Evolutionary conservation across 2,888 invertebrate species (phyloP).

Genomic region (Rhingia rostrata): DNA sequence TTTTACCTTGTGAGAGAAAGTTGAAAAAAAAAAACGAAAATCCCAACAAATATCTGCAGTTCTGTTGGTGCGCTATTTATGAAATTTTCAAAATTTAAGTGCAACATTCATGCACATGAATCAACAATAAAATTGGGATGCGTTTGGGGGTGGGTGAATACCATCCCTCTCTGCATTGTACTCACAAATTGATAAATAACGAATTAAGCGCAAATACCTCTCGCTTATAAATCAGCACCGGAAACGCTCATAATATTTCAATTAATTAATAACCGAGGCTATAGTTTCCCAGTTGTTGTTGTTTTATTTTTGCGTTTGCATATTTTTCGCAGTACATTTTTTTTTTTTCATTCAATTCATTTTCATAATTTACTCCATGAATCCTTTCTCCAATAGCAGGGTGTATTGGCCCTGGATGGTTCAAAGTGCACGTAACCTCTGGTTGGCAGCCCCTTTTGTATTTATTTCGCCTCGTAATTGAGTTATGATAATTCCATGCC

Average conservation of each 20-base stretch:
- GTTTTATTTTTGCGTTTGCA: conserved; percentile 32
- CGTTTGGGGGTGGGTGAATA: too few species aligned
- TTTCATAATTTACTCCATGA: conserved; percentile 60
- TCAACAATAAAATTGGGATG: conserved; percentile 1
- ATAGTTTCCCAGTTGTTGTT: conserved; percentile 17
- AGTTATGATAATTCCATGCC: conserved; percentile 71
- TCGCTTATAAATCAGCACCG: conserved; percentile 65
- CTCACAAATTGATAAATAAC: conserved; percentile 42
- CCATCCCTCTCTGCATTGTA: not conserved
- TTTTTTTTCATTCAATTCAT: conserved; percentile 59
- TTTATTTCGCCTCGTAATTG: conserved; percentile 63
- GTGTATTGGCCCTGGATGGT: not conserved
- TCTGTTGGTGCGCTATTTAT: conserved; percentile 13
- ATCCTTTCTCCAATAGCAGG: conserved; percentile 12
- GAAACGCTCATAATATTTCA: conserved; percentile 70
- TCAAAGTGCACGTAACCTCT: conserved; percentile 20
- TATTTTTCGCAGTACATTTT: conserved; percentile 30
- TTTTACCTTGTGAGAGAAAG: too few species aligned
- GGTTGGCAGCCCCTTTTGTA: conserved; percentile 3
- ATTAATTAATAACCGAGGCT: conserved; percentile 66
- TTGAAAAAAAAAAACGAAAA: not conserved
- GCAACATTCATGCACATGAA: conserved; percentile 34
- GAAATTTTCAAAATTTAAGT: conserved; percentile 39
- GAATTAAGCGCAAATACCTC: conserved; percentile 57
- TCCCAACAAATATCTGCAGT: not conserved